Base-by-base conservation (phyloP, 2,797 vertebrate species). In the Ispidina lecontei region DNA sequence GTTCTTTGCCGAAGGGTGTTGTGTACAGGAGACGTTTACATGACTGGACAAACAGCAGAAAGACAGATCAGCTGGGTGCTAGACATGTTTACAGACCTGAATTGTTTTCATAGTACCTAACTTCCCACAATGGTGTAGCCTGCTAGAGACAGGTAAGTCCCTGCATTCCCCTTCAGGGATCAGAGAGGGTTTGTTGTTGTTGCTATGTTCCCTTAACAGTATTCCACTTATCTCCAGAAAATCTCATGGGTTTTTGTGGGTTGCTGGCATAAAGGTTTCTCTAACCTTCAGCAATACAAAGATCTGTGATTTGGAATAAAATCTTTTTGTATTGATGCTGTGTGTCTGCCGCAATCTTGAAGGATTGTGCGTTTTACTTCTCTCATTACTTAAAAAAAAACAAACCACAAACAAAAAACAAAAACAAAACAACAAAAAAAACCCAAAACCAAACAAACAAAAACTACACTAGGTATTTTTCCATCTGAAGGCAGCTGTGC, bases 81-180 rank as follows among this genome's bases (percentile, higher is more conserved):
- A 69, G 81, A 33, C 47, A 6, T 68, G 80, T 88, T 94, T 94
- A 88, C 74, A 91, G 77, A 59, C 68, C 51, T 25, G 69, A 85
- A 80, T 64, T 0, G 0, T 85, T 94, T 80, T 67, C n/a, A n/a
- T 28, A 33, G 28, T 31, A 74, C 6, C 1, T 13, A 88, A 58
- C 37, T 68, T 56, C 33, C 25, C 4, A 7, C 62, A 60, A 43
- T 6, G 17, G 58, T 9, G 35, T 26, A 69, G 31, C 23, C 37
- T 77, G 49, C 26, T 51, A 83, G 82, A 65, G 41, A 49, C 19
- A 68, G 54, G 58, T 91, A 77, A 85, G 43, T 51, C 65, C 29
- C 65, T 69, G 37, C 9, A 35, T 62, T 71, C 28, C 55, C 43
- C 72, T 88, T 56, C 56, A 71, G 86, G 74, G 74, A 86, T 73